phyloP scores from a whole-genome alignment of 2,113 vertebrate species.

The Rallus limicola region DNA sequence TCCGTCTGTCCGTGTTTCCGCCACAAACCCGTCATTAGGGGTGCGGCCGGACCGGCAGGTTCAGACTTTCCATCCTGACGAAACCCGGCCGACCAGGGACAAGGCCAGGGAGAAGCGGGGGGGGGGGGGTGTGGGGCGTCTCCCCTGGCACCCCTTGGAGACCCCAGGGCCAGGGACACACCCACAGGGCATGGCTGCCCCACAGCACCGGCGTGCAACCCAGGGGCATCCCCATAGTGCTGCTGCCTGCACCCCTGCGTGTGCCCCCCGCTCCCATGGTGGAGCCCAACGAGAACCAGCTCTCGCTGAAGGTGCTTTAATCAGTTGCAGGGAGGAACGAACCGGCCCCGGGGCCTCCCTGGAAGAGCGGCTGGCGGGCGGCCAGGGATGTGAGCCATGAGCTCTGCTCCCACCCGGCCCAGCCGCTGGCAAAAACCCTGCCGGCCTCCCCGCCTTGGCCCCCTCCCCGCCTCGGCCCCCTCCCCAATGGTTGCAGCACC shows the following conservation, averaged over 20 bases:
- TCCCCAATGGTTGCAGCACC: rapidly evolving
- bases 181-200: rapidly evolving
- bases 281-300: background rate
- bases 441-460: too few relatives aligned
- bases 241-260: too few relatives aligned
- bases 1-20: background rate
- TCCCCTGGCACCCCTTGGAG: background rate
- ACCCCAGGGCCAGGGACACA: rapidly evolving
- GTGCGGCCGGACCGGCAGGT: constrained; percentile 38
- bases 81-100: background rate
- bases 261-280: background rate
- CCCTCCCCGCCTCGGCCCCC: too few relatives aligned
- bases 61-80: constrained; percentile 32
- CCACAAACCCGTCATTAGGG: constrained; percentile 32
- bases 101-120: background rate
- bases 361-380: background rate
- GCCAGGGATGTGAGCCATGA: background rate
- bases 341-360: background rate
- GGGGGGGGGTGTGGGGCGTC: background rate
- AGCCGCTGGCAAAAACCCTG: background rate
- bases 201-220: background rate
- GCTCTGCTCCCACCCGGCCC: rapidly evolving
- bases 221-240: background rate
- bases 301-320: background rate
- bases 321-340: background rate